Conservation (phyloP, 2,797 vertebrate genomes). For the Eremophila alpestris region DNA sequence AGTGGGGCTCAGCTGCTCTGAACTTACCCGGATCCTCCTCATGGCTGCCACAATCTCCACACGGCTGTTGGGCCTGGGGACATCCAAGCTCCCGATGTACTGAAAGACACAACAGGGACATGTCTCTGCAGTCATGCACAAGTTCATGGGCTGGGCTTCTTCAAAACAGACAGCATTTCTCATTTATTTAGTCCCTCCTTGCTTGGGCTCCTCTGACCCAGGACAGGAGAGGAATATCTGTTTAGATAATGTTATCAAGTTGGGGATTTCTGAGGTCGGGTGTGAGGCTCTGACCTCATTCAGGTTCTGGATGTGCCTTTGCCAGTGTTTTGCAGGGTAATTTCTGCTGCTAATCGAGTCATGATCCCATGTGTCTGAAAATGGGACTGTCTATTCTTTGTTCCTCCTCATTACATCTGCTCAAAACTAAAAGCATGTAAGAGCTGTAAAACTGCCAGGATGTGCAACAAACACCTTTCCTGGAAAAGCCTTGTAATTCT, state of each 20-base stretch:
- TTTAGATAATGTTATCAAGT: not conserved
- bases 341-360: not conserved
- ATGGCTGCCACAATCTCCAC: slow-evolving; percentile 94
- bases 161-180: not conserved
- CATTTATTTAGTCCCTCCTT: not conserved
- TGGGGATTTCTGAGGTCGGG: not conserved
- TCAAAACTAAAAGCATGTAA: not conserved
- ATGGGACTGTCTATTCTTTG: not conserved
- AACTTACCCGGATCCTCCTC: slow-evolving; percentile 91
- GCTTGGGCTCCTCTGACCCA: not conserved
- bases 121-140: not conserved
- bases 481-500: not conserved
- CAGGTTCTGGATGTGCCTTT: not conserved
- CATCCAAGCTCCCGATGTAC: slow-evolving; percentile 91
- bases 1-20: not conserved
- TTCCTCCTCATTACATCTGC: not conserved
- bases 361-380: not conserved
- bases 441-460: not conserved
- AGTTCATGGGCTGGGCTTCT: not conserved
- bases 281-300: not conserved
- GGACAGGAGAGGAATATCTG: not conserved
- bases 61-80: slow-evolving; percentile 90
- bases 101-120: slow-evolving; percentile 63
- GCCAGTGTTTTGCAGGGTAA: not conserved
- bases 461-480: not conserved